These are phyloP conservation scores for Andrena marginata DNA, from an alignment of 2,888 invertebrate genomes.

Conservation along the genomic window DNA sequence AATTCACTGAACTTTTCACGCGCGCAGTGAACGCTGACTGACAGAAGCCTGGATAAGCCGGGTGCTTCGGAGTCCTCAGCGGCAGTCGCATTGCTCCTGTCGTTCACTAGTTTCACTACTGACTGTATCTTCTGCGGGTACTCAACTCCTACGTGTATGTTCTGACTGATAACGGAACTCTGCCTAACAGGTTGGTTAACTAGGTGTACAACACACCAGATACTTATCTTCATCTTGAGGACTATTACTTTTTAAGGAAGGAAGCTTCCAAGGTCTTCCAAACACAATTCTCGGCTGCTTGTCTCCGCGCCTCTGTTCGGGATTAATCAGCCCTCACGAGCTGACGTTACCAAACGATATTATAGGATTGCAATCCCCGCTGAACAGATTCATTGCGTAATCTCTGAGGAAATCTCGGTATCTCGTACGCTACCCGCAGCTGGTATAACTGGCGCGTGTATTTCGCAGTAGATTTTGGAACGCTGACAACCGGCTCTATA, in stretches of 20 bases:
- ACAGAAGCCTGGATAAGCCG: too few relatives aligned
- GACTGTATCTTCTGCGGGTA: too few relatives aligned
- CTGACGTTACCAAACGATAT: conserved; percentile 35
- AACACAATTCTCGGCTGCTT: background rate
- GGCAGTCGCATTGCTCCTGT: too few relatives aligned
- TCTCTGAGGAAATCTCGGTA: conserved; percentile 53
- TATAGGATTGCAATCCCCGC: conserved; percentile 17
- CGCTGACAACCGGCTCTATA: conserved; percentile 15
- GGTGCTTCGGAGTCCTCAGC: too few relatives aligned
- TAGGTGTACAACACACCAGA: too few relatives aligned
- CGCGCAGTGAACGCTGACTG: too few relatives aligned
- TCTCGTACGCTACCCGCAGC: background rate
- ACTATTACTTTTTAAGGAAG: background rate
- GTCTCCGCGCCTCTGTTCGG: background rate
- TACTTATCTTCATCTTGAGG: background rate
- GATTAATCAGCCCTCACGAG: conserved; percentile 13
- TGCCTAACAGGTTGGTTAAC: background rate
- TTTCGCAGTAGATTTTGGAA: conserved; percentile 36
- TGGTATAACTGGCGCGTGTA: conserved; percentile 12
- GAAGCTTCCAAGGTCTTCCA: background rate
- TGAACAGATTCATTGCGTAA: conserved; percentile 52
- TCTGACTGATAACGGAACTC: background rate
- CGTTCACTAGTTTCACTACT: too few relatives aligned
- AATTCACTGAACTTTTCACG: too few relatives aligned
- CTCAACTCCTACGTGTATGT: background rate